phyloP scores from a whole-genome alignment of 2,797 vertebrate genomes.

The Naso thynnoides region DNA sequence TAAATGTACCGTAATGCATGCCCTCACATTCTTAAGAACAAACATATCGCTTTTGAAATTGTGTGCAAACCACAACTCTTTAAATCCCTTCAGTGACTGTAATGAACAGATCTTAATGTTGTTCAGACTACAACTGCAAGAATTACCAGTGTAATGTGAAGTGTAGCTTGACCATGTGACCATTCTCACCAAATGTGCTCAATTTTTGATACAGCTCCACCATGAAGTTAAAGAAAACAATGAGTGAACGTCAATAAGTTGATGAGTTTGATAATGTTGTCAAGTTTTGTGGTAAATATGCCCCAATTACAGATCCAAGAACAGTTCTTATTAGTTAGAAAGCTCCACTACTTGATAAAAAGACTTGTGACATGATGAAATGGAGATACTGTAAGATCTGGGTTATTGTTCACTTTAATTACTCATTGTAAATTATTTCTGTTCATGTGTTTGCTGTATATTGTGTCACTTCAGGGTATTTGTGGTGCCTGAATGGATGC shows the following conservation, averaged over 20 bases:
- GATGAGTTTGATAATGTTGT: constrained; percentile 1
- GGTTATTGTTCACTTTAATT: constrained; percentile 31
- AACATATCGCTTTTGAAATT: neutral
- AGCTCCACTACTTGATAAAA: neutral
- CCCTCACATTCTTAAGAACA: neutral
- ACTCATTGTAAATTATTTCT: constrained; percentile 30
- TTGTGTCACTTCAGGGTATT: constrained; percentile 57
- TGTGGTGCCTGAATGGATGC: constrained; percentile 37
- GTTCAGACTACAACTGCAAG: constrained; percentile 1
- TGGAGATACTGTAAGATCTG: constrained; percentile 20
- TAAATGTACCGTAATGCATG: constrained; percentile 20
- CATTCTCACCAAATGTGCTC: neutral
- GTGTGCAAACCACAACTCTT: neutral
- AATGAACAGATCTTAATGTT: neutral
- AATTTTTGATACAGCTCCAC: neutral
- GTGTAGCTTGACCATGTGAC: neutral
- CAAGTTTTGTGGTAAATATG: constrained; percentile 6
- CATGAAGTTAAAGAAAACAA: neutral
- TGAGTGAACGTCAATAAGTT: neutral
- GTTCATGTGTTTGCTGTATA: constrained; percentile 24
- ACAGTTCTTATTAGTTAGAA: neutral
- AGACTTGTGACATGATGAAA: neutral
- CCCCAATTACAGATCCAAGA: neutral
- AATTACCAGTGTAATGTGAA: neutral
- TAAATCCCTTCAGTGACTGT: neutral